A percentile compares a stretch with the other conserved stretches of the same genome.
Conservation (phyloP, 2,888 invertebrate species). For the Eristalinus sepulchralis region DNA sequence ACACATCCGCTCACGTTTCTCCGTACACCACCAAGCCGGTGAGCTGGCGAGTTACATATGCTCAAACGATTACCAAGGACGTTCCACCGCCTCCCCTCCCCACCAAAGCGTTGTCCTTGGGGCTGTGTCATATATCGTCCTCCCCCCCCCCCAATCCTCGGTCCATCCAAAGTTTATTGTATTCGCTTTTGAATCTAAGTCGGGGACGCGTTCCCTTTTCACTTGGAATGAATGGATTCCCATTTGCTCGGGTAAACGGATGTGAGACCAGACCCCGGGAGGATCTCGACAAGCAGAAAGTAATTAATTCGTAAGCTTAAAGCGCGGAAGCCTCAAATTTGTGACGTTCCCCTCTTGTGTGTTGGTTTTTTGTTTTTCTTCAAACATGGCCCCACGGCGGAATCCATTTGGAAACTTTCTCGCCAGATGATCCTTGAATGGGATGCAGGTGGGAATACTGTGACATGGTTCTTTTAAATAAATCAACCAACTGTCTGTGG, state of each 20-base stretch:
- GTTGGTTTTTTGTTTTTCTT: background rate
- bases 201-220: background rate
- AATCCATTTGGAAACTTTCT: background rate
- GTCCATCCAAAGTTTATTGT: background rate
- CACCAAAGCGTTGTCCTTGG: constrained; percentile 8
- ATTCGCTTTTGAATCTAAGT: background rate
- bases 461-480: constrained; percentile 4
- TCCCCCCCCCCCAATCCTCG: background rate
- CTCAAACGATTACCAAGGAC: background rate
- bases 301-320: constrained; percentile 37
- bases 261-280: background rate
- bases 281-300: constrained; percentile 14
- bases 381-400: background rate
- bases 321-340: constrained; percentile 29
- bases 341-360: background rate
- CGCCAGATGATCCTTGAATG: background rate
- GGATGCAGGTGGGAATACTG: background rate
- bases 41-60: background rate
- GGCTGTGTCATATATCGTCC: constrained; percentile 28
- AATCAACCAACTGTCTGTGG: background rate
- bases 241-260: constrained; percentile 29
- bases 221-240: constrained; percentile 31
- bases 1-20: no score
- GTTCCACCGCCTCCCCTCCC: constrained; percentile 15
- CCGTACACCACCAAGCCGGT: constrained; percentile 30